Percentiles rank a stretch among this genome's conserved stretches.
phyloP scores from a whole-genome alignment of 2,797 vertebrate genomes.

The Xerus rutilus region DNA sequence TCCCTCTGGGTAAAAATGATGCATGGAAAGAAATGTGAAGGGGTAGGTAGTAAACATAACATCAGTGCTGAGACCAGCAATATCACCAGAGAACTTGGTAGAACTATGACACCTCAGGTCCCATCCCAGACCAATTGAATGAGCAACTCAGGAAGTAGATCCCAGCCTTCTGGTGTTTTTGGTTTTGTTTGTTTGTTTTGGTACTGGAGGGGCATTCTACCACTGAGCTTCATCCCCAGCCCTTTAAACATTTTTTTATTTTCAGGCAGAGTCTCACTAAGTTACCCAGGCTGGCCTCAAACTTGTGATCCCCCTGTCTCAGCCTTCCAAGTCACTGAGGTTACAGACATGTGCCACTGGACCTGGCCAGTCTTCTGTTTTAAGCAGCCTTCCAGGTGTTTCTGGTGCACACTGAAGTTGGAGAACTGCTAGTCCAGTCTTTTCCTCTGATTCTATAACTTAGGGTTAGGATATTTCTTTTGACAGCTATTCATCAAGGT shows the following conservation, averaged over 20 bases:
- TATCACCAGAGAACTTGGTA: background rate
- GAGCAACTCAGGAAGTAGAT: background rate
- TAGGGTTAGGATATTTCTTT: constrained; percentile 53
- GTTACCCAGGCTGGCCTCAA: no score
- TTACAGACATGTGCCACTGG: no score
- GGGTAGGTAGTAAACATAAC: background rate
- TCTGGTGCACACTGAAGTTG: background rate
- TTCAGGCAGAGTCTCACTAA: no score
- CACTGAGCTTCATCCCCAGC: no score
- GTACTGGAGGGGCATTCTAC: no score
- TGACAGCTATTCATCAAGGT: constrained; percentile 46
- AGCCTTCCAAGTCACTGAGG: no score
- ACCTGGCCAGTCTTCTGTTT: background rate
- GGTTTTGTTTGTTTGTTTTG: no score
- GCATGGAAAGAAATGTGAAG: constrained; percentile 22
- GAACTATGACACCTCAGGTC: background rate
- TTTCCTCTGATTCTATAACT: background rate
- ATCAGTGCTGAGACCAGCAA: background rate
- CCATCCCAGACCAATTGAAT: background rate
- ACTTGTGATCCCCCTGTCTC: no score
- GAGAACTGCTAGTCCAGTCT: background rate
- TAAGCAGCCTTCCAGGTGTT: background rate
- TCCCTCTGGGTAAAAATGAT: background rate
- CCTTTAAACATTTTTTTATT: no score
- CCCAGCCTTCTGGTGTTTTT: no score